These are phyloP conservation scores for Falco naumanni DNA, from an alignment of 2,797 vertebrate genomes.

Conservation along the genomic window DNA sequence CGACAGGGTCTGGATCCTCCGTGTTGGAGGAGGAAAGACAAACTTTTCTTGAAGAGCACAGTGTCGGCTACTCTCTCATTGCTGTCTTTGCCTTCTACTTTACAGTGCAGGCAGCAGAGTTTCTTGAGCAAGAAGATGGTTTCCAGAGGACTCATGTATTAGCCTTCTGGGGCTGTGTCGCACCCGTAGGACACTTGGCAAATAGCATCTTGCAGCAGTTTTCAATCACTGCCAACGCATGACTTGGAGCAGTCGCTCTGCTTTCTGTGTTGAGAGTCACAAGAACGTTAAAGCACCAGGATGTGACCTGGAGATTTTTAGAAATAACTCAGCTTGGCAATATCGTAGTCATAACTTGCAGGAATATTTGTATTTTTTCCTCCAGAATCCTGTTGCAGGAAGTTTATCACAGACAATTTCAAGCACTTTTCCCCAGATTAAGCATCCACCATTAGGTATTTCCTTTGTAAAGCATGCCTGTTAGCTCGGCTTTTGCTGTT, in stretches of 20 bases:
- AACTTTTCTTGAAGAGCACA: background rate
- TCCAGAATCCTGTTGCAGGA: background rate
- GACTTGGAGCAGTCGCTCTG: background rate
- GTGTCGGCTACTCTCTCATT: rapidly evolving
- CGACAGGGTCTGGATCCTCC: background rate
- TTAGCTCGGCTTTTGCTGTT: background rate
- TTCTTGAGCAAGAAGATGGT: background rate
- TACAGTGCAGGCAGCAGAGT: background rate
- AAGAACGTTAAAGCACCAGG: background rate
- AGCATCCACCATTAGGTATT: background rate
- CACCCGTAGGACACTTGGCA: background rate
- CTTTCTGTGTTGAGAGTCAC: background rate
- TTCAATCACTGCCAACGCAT: background rate
- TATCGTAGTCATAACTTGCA: background rate
- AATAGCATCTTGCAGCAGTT: background rate
- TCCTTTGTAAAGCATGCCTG: background rate
- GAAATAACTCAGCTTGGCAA: too few relatives aligned
- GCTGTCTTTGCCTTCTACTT: background rate
- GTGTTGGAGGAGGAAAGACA: background rate
- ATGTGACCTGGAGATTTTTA: background rate
- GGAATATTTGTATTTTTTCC: background rate
- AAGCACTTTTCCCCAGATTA: background rate
- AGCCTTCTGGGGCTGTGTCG: background rate
- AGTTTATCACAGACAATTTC: background rate
- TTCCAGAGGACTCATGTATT: background rate